A percentile compares a stretch with the other conserved stretches of the same genome.
These are phyloP conservation scores for Meriones unguiculatus DNA, from an alignment of 2,113 vertebrate species.

Conservation along the genomic window DNA sequence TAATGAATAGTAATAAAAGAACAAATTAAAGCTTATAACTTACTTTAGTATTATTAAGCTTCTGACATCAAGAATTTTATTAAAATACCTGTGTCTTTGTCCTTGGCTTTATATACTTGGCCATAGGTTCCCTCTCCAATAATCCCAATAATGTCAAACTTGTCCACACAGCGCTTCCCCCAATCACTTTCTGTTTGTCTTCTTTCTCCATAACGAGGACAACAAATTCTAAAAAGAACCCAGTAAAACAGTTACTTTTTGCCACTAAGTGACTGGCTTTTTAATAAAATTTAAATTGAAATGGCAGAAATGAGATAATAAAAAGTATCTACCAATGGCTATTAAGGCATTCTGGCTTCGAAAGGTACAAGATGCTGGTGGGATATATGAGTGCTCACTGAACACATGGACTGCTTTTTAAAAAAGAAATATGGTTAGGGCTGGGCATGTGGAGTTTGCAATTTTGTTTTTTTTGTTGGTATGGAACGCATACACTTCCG, in stretches of 20 bases:
- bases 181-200: slow-evolving; percentile 97
- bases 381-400: background rate
- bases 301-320: slow-evolving; percentile 17
- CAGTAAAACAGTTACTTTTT: slow-evolving; percentile 48
- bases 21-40: slow-evolving; percentile 48
- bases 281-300: slow-evolving; percentile 40
- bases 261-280: slow-evolving; percentile 22
- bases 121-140: slow-evolving; percentile 99
- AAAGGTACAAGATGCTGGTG: background rate
- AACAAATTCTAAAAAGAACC: slow-evolving; percentile 93
- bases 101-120: slow-evolving; percentile 99
- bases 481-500: slow-evolving; percentile 61
- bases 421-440: background rate
- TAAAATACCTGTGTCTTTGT: slow-evolving; percentile 95
- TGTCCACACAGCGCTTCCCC: slow-evolving; percentile 99
- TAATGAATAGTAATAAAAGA: slow-evolving; percentile 17
- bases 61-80: background rate
- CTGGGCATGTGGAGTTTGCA: too few relatives aligned
- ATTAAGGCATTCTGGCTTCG: background rate
- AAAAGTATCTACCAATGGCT: slow-evolving; percentile 19
- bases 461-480: background rate
- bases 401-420: background rate
- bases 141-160: slow-evolving; percentile 98
- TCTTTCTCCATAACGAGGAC: slow-evolving; percentile 97
- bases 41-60: slow-evolving; percentile 48